phyloP scores from a whole-genome alignment of 2,797 vertebrate species.

The Varecia variegata region DNA sequence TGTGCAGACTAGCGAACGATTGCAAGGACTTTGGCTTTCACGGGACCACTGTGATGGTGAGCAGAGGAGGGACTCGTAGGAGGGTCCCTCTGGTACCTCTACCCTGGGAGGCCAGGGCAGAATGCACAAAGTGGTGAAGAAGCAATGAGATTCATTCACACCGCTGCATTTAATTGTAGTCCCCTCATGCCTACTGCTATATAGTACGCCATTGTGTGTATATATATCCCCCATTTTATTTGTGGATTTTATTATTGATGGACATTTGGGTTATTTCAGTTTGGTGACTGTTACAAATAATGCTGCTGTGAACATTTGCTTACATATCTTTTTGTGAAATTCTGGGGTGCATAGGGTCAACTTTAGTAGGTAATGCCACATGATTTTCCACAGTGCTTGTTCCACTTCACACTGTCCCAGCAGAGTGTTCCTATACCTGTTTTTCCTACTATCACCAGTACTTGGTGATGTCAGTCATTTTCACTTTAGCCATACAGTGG shows the following conservation, averaged over 20 bases:
- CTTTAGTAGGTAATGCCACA: neutral
- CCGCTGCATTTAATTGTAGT: neutral
- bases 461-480: neutral
- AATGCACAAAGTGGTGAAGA: neutral
- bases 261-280: neutral
- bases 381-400: neutral
- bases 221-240: neutral
- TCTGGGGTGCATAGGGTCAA: neutral
- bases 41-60: neutral
- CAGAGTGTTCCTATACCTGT: neutral
- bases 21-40: neutral
- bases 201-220: fast-evolving
- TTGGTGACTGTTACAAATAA: neutral
- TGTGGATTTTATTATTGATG: neutral
- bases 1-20: neutral
- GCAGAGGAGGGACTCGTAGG: neutral
- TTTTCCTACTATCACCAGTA: neutral
- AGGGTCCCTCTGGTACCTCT: neutral
- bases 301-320: neutral
- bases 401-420: neutral
- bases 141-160: neutral
- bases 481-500: neutral
- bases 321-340: neutral
- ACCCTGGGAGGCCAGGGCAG: neutral
- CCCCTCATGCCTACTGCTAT: neutral